Percentiles rank a stretch among this genome's conserved stretches.
phyloP scores from a whole-genome alignment of 2,113 vertebrate genomes.

The Gavia stellata region DNA sequence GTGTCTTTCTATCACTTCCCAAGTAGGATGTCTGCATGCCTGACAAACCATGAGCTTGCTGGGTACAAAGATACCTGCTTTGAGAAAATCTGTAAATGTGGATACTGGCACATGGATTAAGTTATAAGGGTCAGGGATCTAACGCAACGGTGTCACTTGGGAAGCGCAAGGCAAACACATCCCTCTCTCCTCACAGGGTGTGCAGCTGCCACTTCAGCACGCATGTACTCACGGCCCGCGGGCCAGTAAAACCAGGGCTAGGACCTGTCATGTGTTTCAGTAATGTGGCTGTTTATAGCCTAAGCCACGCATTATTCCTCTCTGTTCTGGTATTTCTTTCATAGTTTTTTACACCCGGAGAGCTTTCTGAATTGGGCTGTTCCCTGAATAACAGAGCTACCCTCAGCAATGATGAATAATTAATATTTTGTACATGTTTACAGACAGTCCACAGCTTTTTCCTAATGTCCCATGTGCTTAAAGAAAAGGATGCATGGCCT shows the following conservation, averaged over 20 bases:
- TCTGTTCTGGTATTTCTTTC: not conserved
- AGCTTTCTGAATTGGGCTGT: not conserved
- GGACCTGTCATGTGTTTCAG: not conserved
- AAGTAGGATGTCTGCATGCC: not conserved
- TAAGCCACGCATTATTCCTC: not conserved
- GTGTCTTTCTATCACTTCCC: not conserved
- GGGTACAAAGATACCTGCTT: not conserved
- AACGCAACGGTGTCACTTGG: not conserved
- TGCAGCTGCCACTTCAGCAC: not conserved
- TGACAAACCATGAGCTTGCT: not conserved
- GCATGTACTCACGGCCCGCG: rapidly evolving
- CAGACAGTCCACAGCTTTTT: not conserved
- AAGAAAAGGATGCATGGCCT: not conserved
- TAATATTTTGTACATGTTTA: not conserved
- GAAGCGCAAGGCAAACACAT: not conserved
- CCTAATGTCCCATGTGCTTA: not conserved
- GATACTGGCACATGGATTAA: not conserved
- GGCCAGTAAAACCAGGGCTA: not conserved
- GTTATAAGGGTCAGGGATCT: not conserved
- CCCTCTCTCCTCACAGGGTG: not conserved
- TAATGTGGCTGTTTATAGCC: not conserved
- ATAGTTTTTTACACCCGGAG: not conserved
- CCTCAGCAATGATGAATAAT: conserved; percentile 14
- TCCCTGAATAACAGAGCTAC: not conserved
- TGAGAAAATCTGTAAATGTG: not conserved